Evolutionary conservation across 2,113 vertebrate species (phyloP).

Genomic region (Aptenodytes forsteri): DNA sequence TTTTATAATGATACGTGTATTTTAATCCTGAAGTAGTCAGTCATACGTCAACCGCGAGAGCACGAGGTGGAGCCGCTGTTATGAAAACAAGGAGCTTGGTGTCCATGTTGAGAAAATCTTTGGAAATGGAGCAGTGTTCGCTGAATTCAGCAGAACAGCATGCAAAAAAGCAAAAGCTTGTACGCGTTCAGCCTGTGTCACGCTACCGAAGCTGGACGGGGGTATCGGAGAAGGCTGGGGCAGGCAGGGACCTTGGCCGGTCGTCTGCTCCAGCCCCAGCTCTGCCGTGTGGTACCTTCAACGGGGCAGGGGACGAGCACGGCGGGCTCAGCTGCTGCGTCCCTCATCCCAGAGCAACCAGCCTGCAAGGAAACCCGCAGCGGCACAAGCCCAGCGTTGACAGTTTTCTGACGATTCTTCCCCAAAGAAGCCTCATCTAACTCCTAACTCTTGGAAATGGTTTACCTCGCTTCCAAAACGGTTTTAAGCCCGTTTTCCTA

Average conservation of each 20-base stretch:
- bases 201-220: accelerated
- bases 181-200: accelerated
- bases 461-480: no score
- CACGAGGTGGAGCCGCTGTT: background rate
- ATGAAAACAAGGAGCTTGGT: background rate
- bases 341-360: background rate
- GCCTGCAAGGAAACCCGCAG: background rate
- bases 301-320: background rate
- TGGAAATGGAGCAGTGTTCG: accelerated
- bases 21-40: constrained; percentile 37
- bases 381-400: accelerated
- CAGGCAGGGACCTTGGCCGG: background rate
- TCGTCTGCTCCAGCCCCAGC: background rate
- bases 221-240: background rate
- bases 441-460: background rate
- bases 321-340: background rate
- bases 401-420: background rate
- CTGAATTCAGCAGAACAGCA: background rate
- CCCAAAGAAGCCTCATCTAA: background rate
- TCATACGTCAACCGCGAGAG: constrained; percentile 9
- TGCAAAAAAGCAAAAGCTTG: no score
- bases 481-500: background rate
- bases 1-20: constrained; percentile 8
- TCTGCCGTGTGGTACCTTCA: background rate
- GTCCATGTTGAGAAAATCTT: background rate